Evolutionary conservation across 2,797 vertebrate species (phyloP), one percentile per base, ranked within the genome.

Genomic region (Brotula barbata): DNA sequence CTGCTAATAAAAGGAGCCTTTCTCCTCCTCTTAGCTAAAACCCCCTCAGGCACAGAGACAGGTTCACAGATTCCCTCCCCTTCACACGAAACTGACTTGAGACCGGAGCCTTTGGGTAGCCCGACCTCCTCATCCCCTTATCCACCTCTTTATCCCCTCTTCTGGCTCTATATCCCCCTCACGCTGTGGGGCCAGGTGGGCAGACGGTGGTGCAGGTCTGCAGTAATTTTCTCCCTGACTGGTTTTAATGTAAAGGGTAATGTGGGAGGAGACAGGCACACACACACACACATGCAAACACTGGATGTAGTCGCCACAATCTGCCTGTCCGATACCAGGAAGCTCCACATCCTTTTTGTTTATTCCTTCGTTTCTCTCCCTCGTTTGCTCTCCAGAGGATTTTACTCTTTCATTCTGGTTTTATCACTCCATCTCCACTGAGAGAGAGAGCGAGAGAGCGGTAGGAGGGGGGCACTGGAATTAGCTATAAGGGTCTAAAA

Each of bases 171-270:
- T 52, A 62, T 54, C 80, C 72, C 56, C 80, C 72, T 68, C 77
- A 71, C 49, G 68, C 77, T 62, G 58, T 69, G 85, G 88, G 81
- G 84, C 89, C 89, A 91, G 91, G 91, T 91, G 91, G 88, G 87
- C 85, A 71, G 82, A 73, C 73, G 73, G 71, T 73, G 81, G 80
- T 63, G 78, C 81, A 84, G 81, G 88, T 89, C 85, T 82, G 78
- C 78, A 76, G 87, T 89, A 83, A 93, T 93, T 93, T 93, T 91
- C 89, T 87, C 78, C 90, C 80, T 90, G 90, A 91, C 90, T 91
- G 87, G 82, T 90, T 92, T 93, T 93, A 91, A 91, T 91, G 91
- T 91, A 91, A 92, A 88, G 88, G 87, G 81, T 90, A 90, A 91
- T 89, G 89, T 86, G 86, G 87, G 83, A 84, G 78, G 77, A 83